A percentile compares a stretch with the other conserved stretches of the same genome.
Evolutionary conservation across 2,888 invertebrate genomes (phyloP).

Genomic region (Cosmorhoe ocellata): DNA sequence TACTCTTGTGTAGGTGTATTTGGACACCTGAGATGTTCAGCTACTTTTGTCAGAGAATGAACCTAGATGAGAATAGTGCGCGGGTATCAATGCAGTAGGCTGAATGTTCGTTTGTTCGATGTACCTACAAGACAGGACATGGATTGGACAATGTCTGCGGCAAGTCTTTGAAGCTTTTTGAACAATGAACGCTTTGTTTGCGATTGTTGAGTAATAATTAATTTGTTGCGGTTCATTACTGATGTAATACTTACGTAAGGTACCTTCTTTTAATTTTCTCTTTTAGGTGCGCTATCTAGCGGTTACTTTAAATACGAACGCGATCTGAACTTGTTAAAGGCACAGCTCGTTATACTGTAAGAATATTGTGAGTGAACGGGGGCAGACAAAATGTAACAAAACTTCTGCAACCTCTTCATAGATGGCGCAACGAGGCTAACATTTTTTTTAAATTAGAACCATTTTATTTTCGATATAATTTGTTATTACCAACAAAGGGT

Average conservation of each 20-base stretch:
- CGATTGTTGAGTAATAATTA: constrained; percentile 3
- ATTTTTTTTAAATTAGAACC: too few relatives aligned
- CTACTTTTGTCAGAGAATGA: not conserved
- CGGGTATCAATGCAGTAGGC: not conserved
- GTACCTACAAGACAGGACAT: constrained; percentile 18
- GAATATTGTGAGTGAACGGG: too few relatives aligned
- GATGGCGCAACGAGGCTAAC: not conserved
- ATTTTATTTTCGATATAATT: too few relatives aligned
- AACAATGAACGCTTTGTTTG: constrained; percentile 12
- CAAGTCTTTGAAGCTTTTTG: not conserved
- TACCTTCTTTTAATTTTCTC: not conserved
- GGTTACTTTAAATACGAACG: not conserved
- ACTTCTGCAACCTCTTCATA: not conserved
- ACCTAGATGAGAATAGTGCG: not conserved
- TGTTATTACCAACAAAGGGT: too few relatives aligned
- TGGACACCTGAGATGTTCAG: not conserved
- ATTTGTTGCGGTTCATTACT: not conserved
- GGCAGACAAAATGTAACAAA: not conserved
- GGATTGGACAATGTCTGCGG: constrained; percentile 10
- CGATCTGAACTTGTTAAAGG: too few relatives aligned
- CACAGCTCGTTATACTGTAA: too few relatives aligned
- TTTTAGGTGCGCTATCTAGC: not conserved
- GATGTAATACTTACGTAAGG: not conserved
- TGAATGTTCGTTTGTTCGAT: constrained; percentile 22
- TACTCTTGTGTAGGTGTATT: not conserved